Base-by-base conservation (phyloP, 1,140 invertebrate genomes). In the Gryon sp. region DNA sequence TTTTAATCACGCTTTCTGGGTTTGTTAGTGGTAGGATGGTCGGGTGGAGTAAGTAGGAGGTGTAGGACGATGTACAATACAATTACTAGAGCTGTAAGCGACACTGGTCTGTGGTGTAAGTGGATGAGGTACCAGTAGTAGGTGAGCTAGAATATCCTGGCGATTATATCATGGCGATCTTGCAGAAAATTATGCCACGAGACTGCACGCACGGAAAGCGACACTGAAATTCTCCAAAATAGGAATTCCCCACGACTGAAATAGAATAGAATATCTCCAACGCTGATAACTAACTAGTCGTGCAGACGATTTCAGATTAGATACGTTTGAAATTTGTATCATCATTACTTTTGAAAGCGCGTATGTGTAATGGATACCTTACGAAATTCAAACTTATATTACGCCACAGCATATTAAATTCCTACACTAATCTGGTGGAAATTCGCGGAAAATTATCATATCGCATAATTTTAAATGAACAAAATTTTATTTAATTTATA, bases 1-100 rank as follows among this genome's bases (percentile, higher is more conserved):
- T 81, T 83, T 83, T 83, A 83, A 83, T 83, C 80, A 81, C 66
- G 81, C 72, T 76, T 66, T 57, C 76, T 53, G 59, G 57, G 55
- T 59, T 24, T 46, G 55, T 18, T 36, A 7, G 52, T 34, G 48
- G 36, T 40, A n/a, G 20, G 9, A 26, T 14, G 18, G 28, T 11
- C 28, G 45, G 55, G 16, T 4, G 50, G 52, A 16, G 46, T 53
- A 60, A 20, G 59, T 18, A 26, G 34, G 22, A 59, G 65, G 52
- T 62, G 65, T 55, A 32, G 36, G 48, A 70, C 63, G 76, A 82
- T 78, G 78, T 79, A 82, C 76, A 79, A 77, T 82, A 80, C 78
- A 80, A 82, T 82, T 80, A 80, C 73, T 69, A 69, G 72, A 41
- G 41, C 59, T 63, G 43, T 60, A 60, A 74, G 65, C 77, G 65